Conservation (phyloP, 2,113 vertebrate genomes). For the Lethenteron camtschaticum region DNA sequence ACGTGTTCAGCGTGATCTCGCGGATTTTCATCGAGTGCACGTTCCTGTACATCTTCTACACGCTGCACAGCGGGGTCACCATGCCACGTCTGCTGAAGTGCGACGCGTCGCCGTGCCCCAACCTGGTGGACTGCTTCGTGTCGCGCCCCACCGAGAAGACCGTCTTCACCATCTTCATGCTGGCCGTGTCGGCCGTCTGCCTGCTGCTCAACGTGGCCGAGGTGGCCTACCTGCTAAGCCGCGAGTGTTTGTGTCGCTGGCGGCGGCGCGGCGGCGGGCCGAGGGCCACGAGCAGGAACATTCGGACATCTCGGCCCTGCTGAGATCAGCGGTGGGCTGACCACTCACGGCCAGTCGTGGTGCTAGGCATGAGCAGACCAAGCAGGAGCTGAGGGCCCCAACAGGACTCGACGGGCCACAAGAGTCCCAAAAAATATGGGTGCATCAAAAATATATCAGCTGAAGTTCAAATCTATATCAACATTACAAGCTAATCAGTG, state of each 20-base stretch:
- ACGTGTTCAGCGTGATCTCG: not conserved
- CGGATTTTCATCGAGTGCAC: not conserved
- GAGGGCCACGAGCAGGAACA: not conserved
- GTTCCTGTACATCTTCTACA: slow-evolving; percentile 4
- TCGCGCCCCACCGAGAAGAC: slow-evolving; percentile 2
- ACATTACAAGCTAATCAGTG: too few relatives aligned
- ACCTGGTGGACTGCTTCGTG: not conserved
- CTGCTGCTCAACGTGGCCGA: slow-evolving; percentile 4
- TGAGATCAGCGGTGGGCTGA: too few relatives aligned
- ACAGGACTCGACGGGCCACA: too few relatives aligned
- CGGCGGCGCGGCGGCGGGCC: not conserved
- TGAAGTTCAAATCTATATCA: too few relatives aligned
- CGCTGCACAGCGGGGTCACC: not conserved
- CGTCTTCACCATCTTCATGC: slow-evolving; percentile 4
- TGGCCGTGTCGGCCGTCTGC: slow-evolving; percentile 3
- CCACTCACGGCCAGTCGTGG: too few relatives aligned
- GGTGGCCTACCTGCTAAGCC: not conserved
- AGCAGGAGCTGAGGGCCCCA: too few relatives aligned
- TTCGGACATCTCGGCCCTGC: not conserved
- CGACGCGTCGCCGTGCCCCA: slow-evolving; percentile 3
- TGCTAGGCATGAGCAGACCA: too few relatives aligned
- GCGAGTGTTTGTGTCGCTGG: not conserved
- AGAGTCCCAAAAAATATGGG: too few relatives aligned
- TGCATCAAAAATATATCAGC: too few relatives aligned
- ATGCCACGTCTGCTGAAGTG: slow-evolving; percentile 2